Percentiles rank a stretch among this genome's conserved stretches.
Evolutionary conservation across 2,113 vertebrate species (phyloP).

Genomic region (Illadopsis cleaveri): DNA sequence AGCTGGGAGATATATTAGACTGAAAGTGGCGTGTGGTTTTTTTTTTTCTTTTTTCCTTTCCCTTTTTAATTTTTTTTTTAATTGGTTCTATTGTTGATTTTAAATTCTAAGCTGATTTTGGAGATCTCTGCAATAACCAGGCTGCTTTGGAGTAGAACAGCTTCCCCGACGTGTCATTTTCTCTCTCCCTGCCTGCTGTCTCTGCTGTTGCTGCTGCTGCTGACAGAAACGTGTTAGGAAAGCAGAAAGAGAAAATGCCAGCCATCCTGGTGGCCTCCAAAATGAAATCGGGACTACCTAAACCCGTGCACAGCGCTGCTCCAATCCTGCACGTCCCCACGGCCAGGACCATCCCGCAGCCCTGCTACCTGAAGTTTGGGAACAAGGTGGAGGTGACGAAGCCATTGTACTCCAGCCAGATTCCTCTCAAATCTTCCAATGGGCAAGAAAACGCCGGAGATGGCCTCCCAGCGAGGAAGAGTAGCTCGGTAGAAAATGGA

Average conservation of each 20-base stretch:
- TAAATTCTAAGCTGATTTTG: background rate
- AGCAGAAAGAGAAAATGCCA: slow-evolving; percentile 89
- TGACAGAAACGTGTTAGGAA: slow-evolving; percentile 76
- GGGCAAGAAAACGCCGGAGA: slow-evolving; percentile 72
- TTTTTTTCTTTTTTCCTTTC: background rate
- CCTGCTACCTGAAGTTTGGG: slow-evolving; percentile 83
- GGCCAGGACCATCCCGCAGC: slow-evolving; percentile 81
- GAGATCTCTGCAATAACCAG: background rate
- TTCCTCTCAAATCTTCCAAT: slow-evolving; percentile 79
- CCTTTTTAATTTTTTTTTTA: fast-evolving
- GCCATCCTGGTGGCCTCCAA: slow-evolving; percentile 93
- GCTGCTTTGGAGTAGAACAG: background rate
- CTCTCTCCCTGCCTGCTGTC: slow-evolving; percentile 59
- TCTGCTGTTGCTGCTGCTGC: slow-evolving; percentile 70
- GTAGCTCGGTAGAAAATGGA: slow-evolving; percentile 71
- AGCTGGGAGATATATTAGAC: background rate
- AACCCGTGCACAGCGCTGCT: slow-evolving; percentile 91
- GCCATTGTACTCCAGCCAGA: slow-evolving; percentile 78
- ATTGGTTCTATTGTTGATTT: background rate
- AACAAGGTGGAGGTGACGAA: slow-evolving; percentile 83
- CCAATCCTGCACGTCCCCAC: slow-evolving; percentile 88
- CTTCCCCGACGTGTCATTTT: slow-evolving; percentile 43
- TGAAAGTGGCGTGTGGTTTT: background rate
- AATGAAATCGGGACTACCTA: slow-evolving; percentile 98
- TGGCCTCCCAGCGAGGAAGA: slow-evolving; percentile 68